These are phyloP conservation scores for Argentina silus DNA, from an alignment of 2,797 vertebrate species.

Conservation along the genomic window DNA sequence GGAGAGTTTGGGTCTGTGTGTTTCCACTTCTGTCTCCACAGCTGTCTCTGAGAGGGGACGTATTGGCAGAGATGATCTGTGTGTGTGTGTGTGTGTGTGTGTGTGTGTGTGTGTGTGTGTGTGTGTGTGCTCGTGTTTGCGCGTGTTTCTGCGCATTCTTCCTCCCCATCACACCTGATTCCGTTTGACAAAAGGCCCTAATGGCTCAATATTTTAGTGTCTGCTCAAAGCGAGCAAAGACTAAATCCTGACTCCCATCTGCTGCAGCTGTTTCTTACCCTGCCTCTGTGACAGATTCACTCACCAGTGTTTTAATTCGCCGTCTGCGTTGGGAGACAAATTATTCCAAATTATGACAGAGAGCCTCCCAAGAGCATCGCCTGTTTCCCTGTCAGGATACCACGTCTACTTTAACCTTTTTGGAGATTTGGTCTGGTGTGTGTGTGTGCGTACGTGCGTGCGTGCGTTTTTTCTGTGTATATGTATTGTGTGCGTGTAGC, in stretches of 20 bases:
- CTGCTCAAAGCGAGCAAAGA: constrained; percentile 41
- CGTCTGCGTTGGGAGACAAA: constrained; percentile 34
- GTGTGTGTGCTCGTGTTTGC: constrained; percentile 14
- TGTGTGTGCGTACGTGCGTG: neutral
- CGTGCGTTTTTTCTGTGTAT: neutral
- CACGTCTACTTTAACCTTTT: constrained; percentile 26
- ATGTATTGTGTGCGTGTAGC: neutral
- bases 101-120: constrained; percentile 27
- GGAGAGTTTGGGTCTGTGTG: constrained; percentile 34
- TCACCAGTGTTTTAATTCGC: constrained; percentile 48
- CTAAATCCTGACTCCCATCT: constrained; percentile 43
- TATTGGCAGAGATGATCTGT: constrained; percentile 17
- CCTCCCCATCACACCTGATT: constrained; percentile 60
- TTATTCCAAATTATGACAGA: constrained; percentile 47
- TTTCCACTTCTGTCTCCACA: constrained; percentile 24
- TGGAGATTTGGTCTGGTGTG: neutral
- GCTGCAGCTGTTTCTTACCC: constrained; percentile 40
- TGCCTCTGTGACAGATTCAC: constrained; percentile 34
- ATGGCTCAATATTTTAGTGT: constrained; percentile 57
- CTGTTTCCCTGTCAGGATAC: constrained; percentile 12
- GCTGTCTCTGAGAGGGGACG: constrained; percentile 29
- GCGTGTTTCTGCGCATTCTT: constrained; percentile 7
- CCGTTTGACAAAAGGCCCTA: constrained; percentile 61
- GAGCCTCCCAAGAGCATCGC: constrained; percentile 17
- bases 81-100: constrained; percentile 12